Evolutionary conservation across 2,113 vertebrate species (phyloP).

Genomic region (Eubucco bourcierii): DNA sequence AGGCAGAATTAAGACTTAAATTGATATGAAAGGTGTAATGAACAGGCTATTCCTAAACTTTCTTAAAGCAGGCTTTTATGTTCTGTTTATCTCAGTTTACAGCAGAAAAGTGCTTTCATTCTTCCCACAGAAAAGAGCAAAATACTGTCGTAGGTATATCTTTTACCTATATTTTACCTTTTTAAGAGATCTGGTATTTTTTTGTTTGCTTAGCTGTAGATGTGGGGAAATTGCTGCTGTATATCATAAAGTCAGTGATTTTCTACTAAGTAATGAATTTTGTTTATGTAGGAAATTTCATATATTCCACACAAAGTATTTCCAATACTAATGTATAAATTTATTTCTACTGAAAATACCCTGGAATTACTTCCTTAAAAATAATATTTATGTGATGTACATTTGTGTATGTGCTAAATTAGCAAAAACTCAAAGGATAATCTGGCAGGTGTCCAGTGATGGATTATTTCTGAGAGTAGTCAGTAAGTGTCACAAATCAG

Average conservation of each 20-base stretch:
- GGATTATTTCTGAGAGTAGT: constrained; percentile 2
- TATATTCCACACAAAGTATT: not conserved
- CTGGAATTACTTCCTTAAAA: not conserved
- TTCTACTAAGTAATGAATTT: not conserved
- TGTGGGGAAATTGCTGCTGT: not conserved
- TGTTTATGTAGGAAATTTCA: not conserved
- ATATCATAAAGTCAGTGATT: not conserved
- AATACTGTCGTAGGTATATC: not conserved
- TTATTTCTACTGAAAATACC: not conserved
- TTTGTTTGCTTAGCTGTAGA: not conserved
- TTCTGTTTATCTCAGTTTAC: not conserved
- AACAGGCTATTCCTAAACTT: not conserved
- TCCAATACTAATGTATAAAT: not conserved
- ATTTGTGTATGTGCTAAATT: not conserved
- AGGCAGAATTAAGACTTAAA: not conserved
- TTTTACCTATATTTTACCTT: not conserved
- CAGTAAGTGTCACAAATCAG: constrained; percentile 7
- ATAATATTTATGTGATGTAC: not conserved
- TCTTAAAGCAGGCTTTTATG: not conserved
- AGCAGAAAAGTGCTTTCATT: not conserved
- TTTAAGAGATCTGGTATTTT: not conserved
- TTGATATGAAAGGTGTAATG: not conserved
- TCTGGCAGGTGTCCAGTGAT: not conserved
- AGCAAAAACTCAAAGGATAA: not conserved
- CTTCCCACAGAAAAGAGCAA: not conserved